These are phyloP conservation scores for Excalfactoria chinensis DNA, from an alignment of 2,113 vertebrate species.

Conservation along the genomic window DNA sequence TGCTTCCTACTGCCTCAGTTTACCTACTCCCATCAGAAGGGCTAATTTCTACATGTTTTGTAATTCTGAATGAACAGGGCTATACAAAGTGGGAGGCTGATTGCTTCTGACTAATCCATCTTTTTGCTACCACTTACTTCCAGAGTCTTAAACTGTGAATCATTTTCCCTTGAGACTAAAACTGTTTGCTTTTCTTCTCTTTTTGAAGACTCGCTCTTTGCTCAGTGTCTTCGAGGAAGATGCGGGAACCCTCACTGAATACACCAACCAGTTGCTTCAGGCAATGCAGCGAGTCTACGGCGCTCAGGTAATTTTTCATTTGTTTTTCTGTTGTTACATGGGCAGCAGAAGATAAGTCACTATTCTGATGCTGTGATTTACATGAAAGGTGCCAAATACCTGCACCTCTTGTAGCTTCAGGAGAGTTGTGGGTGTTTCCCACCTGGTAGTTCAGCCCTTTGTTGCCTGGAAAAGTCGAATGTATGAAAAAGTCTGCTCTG, in stretches of 20 bases:
- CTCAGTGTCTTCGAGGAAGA: constrained; percentile 99
- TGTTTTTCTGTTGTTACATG: background rate
- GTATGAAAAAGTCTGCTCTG: background rate
- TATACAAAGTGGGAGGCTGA: background rate
- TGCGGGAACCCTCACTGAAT: constrained; percentile 95
- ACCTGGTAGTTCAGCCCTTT: background rate
- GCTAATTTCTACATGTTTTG: background rate
- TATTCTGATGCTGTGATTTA: constrained; percentile 3
- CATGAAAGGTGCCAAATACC: background rate
- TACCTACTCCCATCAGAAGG: background rate
- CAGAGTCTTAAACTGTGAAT: background rate
- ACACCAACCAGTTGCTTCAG: constrained; percentile 96
- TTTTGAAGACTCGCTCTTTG: constrained; percentile 90
- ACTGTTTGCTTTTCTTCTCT: background rate
- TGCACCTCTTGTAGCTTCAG: background rate
- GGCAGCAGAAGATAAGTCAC: background rate
- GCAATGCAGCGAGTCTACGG: constrained; percentile 96
- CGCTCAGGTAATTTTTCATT: constrained; percentile 87
- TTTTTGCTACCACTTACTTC: background rate
- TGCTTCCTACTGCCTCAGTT: background rate
- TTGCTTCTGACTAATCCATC: background rate
- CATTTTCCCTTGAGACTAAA: background rate
- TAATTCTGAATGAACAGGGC: background rate
- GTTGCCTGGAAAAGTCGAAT: background rate
- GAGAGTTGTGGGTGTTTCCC: background rate